Evolutionary conservation across 1,140 invertebrate genomes (phyloP), one percentile per base, ranked within the genome.

Genomic region (Tribolium madens): DNA sequence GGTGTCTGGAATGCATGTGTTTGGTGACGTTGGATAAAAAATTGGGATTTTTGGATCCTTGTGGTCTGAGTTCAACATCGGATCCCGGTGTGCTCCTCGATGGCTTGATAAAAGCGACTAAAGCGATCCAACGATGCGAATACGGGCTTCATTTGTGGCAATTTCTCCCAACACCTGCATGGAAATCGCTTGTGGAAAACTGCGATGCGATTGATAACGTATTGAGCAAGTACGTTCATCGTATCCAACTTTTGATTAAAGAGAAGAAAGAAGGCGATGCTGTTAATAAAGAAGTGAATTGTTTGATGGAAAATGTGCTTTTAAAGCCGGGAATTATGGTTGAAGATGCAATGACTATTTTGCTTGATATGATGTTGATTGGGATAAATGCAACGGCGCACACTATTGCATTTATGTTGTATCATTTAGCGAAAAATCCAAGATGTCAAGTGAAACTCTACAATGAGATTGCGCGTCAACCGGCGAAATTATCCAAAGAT

Each of bases 1-100:
- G 92, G 90, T 86, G 89, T 17, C 87, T 93, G 78, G 92, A 93
- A 84, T 90, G 90, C 83, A 88, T 92, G 83, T 89, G 87, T 84
- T 79, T 80, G 1, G 79, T 84, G 3, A 79, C 80, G 9, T 76
- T 84, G n/a, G 84, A 83, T 52, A 81, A 81, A 53, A 82, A 79
- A 42, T 73, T 84, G 4, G 83, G 83, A 6, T 84, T 85, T 72
- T 68, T 85, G 80, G 64, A 83, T 91, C 79, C 83, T 91, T 21
- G 87, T 87, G 77, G 88, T 53, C 68, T 87, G 2, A 85, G 84
- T 57, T 75, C 84, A 72, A 85, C 88, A 76, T 86, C 88, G 73
- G 88, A 92, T 52, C 86, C 89, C 14, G 84, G 88, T 1, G 86
- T 87, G 84, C 82, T 94, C 80, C 89, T 93, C 72, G 85, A 90